A percentile compares a stretch with the other conserved stretches of the same genome.
Evolutionary conservation across 2,113 vertebrate species (phyloP).

Genomic region (Buteo buteo): DNA sequence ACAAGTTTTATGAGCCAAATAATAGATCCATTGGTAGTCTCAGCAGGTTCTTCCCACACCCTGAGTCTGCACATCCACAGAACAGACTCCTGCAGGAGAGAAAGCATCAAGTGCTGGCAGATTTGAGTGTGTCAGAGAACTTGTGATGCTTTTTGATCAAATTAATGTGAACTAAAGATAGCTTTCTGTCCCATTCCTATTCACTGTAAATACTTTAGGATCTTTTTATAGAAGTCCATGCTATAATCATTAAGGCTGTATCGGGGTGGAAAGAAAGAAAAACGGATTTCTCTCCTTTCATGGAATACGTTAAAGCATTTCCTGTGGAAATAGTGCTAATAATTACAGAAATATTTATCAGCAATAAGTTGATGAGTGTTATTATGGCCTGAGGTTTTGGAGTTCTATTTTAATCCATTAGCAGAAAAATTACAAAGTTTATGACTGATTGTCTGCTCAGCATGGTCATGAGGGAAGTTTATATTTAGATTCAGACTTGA

Average conservation of each 20-base stretch:
- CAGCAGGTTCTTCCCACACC: conserved; percentile 55
- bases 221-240: background rate
- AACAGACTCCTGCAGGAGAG: conserved; percentile 25
- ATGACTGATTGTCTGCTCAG: background rate
- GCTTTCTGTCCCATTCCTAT: background rate
- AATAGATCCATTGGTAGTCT: conserved; percentile 66
- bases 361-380: background rate
- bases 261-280: background rate
- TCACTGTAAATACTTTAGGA: background rate
- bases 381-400: background rate
- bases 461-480: background rate
- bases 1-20: conserved; percentile 69
- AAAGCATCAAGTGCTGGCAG: background rate
- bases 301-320: background rate
- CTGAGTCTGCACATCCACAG: conserved; percentile 44
- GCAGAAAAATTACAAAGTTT: background rate
- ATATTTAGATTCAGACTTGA: conserved; percentile 7
- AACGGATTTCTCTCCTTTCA: background rate
- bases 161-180: background rate
- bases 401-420: background rate
- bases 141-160: background rate
- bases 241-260: background rate
- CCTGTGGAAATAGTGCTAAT: background rate
- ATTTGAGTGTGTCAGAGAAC: background rate
- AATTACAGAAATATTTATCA: background rate